Conservation (phyloP, 2,113 vertebrate genomes). For the Spea multiplicata region DNA sequence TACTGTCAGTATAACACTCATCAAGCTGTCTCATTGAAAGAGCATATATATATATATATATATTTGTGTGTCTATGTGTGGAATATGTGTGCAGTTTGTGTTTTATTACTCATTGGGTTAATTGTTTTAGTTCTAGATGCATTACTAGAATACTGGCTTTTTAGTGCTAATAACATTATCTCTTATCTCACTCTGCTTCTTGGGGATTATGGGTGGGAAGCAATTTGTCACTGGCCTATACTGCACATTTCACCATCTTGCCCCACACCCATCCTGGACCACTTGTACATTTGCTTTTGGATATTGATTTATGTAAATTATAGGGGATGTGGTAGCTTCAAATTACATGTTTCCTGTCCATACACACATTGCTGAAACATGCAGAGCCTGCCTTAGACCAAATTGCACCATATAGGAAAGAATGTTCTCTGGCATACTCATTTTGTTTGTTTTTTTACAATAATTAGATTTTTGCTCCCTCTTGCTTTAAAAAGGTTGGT, state of each 20-base stretch:
- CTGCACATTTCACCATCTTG: conserved; percentile 6
- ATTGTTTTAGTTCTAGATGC: conserved; percentile 13
- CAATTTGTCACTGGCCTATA: conserved; percentile 34
- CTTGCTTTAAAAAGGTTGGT: no score
- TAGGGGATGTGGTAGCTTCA: conserved; percentile 26
- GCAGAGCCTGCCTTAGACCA: background rate
- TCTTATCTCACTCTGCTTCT: conserved; percentile 13
- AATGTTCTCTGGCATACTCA: no score
- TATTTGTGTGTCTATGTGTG: background rate
- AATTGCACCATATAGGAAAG: no score
- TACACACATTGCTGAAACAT: background rate
- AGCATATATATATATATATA: no score
- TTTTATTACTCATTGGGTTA: background rate
- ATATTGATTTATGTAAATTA: conserved; percentile 46
- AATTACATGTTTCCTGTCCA: conserved; percentile 37
- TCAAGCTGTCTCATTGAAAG: no score
- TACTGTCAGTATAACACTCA: no score
- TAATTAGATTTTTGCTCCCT: no score
- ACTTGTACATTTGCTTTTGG: conserved; percentile 36
- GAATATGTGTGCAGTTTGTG: background rate
- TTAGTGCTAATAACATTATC: conserved; percentile 31
- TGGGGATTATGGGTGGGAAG: conserved; percentile 35
- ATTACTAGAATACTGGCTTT: conserved; percentile 17
- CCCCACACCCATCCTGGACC: background rate
- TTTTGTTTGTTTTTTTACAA: no score